Conservation (phyloP, 2,888 invertebrate genomes). For the Entomobrya multifasciata region DNA sequence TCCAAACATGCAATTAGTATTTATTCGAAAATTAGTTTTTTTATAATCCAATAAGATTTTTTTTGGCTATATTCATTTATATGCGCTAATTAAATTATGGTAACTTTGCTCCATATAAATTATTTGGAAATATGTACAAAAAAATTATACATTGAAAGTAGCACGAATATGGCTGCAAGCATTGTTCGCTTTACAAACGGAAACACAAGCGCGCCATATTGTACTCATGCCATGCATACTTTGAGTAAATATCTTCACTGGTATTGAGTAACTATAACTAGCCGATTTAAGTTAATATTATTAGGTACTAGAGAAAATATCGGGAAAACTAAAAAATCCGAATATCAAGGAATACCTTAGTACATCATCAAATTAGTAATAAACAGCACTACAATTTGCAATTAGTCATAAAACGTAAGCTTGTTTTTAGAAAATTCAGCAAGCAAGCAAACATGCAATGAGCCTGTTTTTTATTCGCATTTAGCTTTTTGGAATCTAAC, state of each 20-base stretch:
- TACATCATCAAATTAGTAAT: not conserved
- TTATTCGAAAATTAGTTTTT: no score
- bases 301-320: not conserved
- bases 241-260: conserved; percentile 4
- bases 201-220: no score
- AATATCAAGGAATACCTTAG: not conserved
- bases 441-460: not conserved
- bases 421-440: not conserved
- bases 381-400: not conserved
- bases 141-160: not conserved
- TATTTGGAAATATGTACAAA: not conserved
- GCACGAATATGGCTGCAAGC: no score
- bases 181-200: not conserved
- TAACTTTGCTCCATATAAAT: not conserved
- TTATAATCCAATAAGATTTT: no score
- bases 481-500: conserved; percentile 18
- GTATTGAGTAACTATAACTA: not conserved
- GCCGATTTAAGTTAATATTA: not conserved
- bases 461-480: not conserved
- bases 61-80: not conserved
- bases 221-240: not conserved
- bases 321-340: not conserved
- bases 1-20: no score
- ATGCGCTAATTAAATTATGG: not conserved
- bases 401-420: not conserved